These are phyloP conservation scores for Crocallis elinguaria DNA, from an alignment of 2,888 invertebrate species.

Conservation along the genomic window DNA sequence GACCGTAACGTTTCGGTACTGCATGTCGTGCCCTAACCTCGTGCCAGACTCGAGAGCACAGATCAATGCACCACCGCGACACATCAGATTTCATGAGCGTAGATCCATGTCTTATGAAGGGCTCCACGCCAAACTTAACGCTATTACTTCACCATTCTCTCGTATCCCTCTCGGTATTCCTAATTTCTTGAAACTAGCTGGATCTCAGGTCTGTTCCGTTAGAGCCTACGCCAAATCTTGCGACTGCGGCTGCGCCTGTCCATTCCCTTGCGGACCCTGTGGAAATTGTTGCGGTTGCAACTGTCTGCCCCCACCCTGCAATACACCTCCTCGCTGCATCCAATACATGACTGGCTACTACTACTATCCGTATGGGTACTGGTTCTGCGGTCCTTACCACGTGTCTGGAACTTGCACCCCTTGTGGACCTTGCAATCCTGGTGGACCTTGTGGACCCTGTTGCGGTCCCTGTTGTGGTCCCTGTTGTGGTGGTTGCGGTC, in stretches of 20 bases:
- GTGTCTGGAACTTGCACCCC: constrained; percentile 58
- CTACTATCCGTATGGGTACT: constrained; percentile 72
- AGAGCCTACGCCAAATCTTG: constrained; percentile 42
- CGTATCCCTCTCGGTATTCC: constrained; percentile 7
- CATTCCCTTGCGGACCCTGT: constrained; percentile 52
- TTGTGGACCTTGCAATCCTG: constrained; percentile 37
- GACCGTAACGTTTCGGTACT: constrained; percentile 41
- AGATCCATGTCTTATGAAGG: constrained; percentile 32
- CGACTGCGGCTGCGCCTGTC: constrained; percentile 44
- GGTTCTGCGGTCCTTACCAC: constrained; percentile 76
- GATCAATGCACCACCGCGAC: constrained; percentile 32
- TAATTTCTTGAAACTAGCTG: constrained; percentile 20
- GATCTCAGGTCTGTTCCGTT: constrained; percentile 16
- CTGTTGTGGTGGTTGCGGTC: constrained; percentile 34
- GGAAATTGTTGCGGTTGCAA: constrained; percentile 51
- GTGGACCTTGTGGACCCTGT: constrained; percentile 39
- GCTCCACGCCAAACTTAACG: not conserved
- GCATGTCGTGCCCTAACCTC: constrained; percentile 58
- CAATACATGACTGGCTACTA: constrained; percentile 75
- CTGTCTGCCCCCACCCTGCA: constrained; percentile 67
- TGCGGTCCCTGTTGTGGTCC: constrained; percentile 13
- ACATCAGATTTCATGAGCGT: constrained; percentile 43
- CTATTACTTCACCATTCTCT: constrained; percentile 8
- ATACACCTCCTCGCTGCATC: constrained; percentile 61
- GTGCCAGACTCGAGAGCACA: constrained; percentile 36